Percentiles rank a stretch among this genome's conserved stretches.
Evolutionary conservation across 2,888 invertebrate genomes (phyloP).

Genomic region (Lysandra bellargus): DNA sequence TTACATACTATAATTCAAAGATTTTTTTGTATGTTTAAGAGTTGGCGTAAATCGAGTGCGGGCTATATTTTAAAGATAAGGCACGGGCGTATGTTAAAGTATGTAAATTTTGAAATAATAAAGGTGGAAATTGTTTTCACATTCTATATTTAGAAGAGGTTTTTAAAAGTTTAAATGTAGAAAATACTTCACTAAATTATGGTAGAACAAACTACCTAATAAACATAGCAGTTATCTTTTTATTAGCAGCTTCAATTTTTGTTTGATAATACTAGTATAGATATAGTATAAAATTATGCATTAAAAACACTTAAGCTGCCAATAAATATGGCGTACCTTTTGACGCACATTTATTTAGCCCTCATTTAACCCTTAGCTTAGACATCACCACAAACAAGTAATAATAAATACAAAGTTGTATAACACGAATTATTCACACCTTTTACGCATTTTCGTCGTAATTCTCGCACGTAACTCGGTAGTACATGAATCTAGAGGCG

Average conservation of each 20-base stretch:
- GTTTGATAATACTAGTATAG: too few species aligned
- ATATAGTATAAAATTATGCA: too few species aligned
- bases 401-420: not conserved
- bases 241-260: too few species aligned
- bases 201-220: too few species aligned
- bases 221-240: too few species aligned
- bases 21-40: conserved; percentile 29
- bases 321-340: not conserved
- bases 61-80: conserved; percentile 15
- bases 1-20: conserved; percentile 13
- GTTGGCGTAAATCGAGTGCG: conserved; percentile 1
- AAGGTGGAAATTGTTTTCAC: not conserved
- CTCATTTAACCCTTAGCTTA: not conserved
- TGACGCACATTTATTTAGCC: not conserved
- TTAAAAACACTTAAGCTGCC: too few species aligned
- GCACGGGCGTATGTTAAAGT: conserved; percentile 27
- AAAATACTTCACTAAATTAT: too few species aligned
- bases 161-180: not conserved
- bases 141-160: conserved; percentile 22
- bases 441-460: not conserved
- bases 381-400: not conserved
- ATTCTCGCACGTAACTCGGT: not conserved
- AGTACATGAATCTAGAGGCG: conserved; percentile 39
- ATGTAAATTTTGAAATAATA: conserved; percentile 36
- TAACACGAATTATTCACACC: not conserved